Conservation (phyloP, 2,113 vertebrate species). For the Hydrochoerus hydrochaeris region DNA sequence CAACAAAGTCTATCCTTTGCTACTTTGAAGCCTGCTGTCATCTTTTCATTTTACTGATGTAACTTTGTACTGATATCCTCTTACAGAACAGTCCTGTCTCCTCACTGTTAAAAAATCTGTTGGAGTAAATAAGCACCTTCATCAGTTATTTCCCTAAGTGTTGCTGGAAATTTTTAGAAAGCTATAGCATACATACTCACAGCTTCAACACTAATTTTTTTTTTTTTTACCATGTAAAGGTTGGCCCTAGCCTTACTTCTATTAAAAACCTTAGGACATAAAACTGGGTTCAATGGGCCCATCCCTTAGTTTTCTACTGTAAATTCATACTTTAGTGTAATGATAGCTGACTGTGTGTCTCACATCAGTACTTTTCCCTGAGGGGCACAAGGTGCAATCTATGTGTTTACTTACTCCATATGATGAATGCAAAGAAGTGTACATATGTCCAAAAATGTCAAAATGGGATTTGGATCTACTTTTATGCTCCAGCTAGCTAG, state of each 20-base stretch:
- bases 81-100: background rate
- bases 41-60: background rate
- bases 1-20: background rate
- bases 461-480: too few species aligned
- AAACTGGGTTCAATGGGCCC: too few species aligned
- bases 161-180: background rate
- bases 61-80: background rate
- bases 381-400: too few species aligned
- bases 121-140: background rate
- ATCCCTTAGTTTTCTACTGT: too few species aligned
- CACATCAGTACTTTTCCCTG: too few species aligned
- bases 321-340: too few species aligned
- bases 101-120: background rate
- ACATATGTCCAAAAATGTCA: too few species aligned
- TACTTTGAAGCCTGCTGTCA: background rate
- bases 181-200: background rate
- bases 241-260: background rate
- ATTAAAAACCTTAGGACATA: background rate
- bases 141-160: background rate
- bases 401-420: too few species aligned
- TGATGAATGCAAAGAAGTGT: too few species aligned
- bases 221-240: background rate
- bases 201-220: background rate
- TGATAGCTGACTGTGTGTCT: too few species aligned
- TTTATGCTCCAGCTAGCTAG: too few species aligned